phyloP scores from a whole-genome alignment of 2,797 vertebrate genomes.

The Leucoraja ocellata region DNA sequence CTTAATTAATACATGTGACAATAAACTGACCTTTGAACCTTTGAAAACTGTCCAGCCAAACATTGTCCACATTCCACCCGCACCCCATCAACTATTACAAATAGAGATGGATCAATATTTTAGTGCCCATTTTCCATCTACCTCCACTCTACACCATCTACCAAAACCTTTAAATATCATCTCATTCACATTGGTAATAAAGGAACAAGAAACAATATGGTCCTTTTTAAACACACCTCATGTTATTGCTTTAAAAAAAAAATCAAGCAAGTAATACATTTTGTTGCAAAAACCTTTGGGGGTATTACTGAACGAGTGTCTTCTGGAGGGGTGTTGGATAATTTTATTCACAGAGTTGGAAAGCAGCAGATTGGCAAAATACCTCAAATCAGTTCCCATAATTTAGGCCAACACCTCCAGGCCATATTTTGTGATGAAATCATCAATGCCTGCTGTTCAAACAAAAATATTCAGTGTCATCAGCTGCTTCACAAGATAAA shows the following conservation, averaged over 20 bases:
- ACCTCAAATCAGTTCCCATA: neutral
- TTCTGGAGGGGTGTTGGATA: neutral
- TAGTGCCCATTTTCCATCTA: neutral
- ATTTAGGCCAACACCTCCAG: neutral
- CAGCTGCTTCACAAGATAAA: conserved; percentile 34
- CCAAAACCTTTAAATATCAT: neutral
- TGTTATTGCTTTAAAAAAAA: neutral
- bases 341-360: neutral
- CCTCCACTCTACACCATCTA: neutral
- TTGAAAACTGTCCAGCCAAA: too few relatives aligned
- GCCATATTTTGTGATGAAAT: conserved; percentile 5
- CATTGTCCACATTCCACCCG: too few relatives aligned
- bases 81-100: too few relatives aligned
- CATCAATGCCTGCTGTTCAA: conserved; percentile 32
- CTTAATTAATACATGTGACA: too few relatives aligned
- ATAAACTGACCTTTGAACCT: too few relatives aligned
- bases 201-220: neutral
- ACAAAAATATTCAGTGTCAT: conserved; percentile 36
- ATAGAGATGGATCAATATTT: neutral
- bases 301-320: too few relatives aligned
- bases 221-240: neutral
- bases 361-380: neutral
- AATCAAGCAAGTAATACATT: neutral
- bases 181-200: neutral
- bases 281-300: neutral